Conservation (phyloP, 2,888 invertebrate genomes). For the Philopedon plagiatum region DNA sequence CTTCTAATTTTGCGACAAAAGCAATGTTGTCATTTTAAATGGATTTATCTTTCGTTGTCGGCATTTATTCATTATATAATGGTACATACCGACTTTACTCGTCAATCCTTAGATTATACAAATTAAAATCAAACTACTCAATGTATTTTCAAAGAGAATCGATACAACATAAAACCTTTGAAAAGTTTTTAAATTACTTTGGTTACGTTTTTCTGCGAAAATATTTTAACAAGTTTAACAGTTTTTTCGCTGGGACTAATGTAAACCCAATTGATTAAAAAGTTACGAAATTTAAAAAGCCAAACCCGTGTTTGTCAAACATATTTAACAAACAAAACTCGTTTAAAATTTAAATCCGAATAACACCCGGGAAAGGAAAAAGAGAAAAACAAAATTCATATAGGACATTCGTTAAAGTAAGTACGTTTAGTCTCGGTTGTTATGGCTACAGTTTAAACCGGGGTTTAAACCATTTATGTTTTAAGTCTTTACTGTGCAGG, state of each 20-base stretch:
- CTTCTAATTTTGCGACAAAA: too few species aligned
- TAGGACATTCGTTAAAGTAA: constrained; percentile 6
- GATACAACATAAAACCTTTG: neutral
- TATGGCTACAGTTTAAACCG: too few species aligned
- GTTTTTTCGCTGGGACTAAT: neutral
- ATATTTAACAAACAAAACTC: constrained; percentile 20
- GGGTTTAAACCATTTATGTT: too few species aligned
- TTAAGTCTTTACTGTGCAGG: too few species aligned
- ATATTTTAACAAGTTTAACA: neutral
- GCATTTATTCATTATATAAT: too few species aligned
- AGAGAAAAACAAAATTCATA: neutral
- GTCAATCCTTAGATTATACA: too few species aligned
- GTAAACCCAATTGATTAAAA: constrained; percentile 13
- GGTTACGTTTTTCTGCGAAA: neutral
- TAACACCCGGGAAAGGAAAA: neutral
- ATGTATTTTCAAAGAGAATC: neutral
- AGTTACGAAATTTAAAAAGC: constrained; percentile 11
- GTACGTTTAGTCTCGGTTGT: neutral
- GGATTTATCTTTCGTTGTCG: too few species aligned
- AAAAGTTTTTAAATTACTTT: neutral
- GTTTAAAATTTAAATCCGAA: constrained; percentile 23
- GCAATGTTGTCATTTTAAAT: too few species aligned
- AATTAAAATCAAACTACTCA: neutral
- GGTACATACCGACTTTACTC: too few species aligned
- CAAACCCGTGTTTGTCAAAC: constrained; percentile 14